Evolutionary conservation across 2,797 vertebrate genomes (phyloP).

Genomic region (Muscicapa comitata): DNA sequence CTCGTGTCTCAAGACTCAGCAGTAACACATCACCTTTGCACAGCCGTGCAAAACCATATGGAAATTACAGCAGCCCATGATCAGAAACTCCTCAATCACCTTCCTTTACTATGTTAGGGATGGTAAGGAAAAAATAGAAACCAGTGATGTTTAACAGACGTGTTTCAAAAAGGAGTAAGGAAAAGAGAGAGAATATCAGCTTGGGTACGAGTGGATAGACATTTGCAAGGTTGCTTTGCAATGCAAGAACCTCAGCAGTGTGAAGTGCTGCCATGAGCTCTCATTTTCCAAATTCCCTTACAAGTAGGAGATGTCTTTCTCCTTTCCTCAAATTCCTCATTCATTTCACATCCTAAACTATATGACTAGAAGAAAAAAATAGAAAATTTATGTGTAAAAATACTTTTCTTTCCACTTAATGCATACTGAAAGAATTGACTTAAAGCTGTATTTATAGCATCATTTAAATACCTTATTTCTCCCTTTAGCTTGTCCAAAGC

Average conservation of each 20-base stretch:
- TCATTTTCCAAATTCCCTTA: neutral
- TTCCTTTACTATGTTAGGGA: neutral
- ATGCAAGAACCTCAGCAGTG: neutral
- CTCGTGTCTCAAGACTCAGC: neutral
- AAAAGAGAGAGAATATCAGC: neutral
- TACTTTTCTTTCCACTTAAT: neutral
- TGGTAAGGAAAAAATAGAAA: neutral
- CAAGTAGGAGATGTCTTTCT: neutral
- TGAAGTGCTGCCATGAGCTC: neutral
- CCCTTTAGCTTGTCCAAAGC: neutral
- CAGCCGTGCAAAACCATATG: neutral
- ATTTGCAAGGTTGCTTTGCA: neutral
- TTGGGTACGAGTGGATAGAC: neutral
- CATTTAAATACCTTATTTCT: neutral
- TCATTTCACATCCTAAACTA: neutral
- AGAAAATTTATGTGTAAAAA: neutral
- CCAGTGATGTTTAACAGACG: neutral
- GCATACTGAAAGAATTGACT: neutral
- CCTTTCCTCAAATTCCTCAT: neutral
- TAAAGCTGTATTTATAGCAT: neutral
- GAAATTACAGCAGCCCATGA: neutral
- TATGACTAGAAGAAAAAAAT: neutral
- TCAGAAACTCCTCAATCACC: neutral
- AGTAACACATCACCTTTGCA: neutral
- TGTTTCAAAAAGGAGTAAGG: neutral